Evolutionary conservation across 2,797 vertebrate species (phyloP).

Genomic region (Phylloscopus collybita): DNA sequence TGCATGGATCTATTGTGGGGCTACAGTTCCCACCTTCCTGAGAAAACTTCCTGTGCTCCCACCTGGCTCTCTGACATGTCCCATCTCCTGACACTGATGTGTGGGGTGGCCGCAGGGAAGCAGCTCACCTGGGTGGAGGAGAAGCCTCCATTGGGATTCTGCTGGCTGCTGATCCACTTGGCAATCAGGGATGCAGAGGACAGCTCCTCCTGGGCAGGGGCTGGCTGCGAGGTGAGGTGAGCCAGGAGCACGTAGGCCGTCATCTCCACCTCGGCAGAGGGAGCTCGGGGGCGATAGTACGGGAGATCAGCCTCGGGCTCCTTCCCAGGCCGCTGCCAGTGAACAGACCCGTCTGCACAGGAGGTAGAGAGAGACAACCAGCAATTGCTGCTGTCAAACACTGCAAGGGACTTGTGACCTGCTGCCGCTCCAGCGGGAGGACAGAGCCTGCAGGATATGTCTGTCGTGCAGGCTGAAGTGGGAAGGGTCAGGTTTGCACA

Average conservation of each 20-base stretch:
- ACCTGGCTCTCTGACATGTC: not conserved
- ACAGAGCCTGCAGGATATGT: not conserved
- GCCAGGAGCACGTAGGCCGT: slow-evolving; percentile 66
- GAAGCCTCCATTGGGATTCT: slow-evolving; percentile 72
- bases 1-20: not conserved
- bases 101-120: not conserved
- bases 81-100: rapidly evolving
- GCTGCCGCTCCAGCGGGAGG: rapidly evolving
- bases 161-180: slow-evolving; percentile 70
- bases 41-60: not conserved
- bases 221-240: not conserved
- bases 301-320: not conserved
- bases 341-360: slow-evolving; percentile 55
- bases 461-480: not conserved
- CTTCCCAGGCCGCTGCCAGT: slow-evolving; percentile 72
- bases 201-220: slow-evolving; percentile 44
- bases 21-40: not conserved
- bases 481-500: not conserved
- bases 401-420: not conserved
- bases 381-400: rapidly evolving
- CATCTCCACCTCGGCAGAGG: slow-evolving; percentile 76
- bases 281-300: not conserved
- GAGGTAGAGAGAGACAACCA: not conserved
- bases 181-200: not conserved
- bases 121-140: slow-evolving; percentile 63